phyloP scores from a whole-genome alignment of 2,797 vertebrate species.

The Distichodus sexfasciatus region DNA sequence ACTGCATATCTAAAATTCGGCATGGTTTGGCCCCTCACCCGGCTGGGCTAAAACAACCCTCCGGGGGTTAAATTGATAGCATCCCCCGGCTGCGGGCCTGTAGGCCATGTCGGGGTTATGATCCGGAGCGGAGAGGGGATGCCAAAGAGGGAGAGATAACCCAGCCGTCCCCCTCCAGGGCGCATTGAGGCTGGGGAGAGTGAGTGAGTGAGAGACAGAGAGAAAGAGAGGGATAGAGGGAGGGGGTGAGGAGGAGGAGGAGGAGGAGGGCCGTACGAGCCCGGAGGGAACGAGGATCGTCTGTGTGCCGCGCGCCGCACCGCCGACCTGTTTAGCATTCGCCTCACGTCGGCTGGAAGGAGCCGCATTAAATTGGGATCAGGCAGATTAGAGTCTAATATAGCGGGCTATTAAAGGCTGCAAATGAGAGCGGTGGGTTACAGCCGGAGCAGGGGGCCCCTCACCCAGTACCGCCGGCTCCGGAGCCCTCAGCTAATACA shows the following conservation, averaged over 20 bases:
- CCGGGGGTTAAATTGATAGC: conserved; percentile 43
- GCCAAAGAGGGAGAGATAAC: conserved; percentile 38
- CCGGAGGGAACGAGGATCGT: conserved; percentile 74
- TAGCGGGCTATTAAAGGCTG: conserved; percentile 89
- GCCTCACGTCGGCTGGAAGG: conserved; percentile 76
- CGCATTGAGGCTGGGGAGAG: conserved; percentile 35
- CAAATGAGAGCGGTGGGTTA: conserved; percentile 90
- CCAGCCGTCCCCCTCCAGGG: conserved; percentile 43
- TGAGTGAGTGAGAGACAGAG: too few relatives aligned
- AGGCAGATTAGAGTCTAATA: conserved; percentile 98
- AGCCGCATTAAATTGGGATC: conserved; percentile 98
- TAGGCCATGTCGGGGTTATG: conserved; percentile 48
- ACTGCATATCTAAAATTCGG: conserved; percentile 20
- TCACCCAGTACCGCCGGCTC: conserved; percentile 56
- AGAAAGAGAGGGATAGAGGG: too few relatives aligned
- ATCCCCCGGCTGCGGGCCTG: conserved; percentile 42
- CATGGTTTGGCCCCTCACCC: conserved; percentile 12
- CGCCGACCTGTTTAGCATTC: conserved; percentile 78
- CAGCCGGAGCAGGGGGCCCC: conserved; percentile 65
- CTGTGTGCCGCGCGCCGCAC: conserved; percentile 65
- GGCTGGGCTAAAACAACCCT: conserved; percentile 32
- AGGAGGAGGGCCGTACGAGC: conserved; percentile 81
- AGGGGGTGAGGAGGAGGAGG: conserved; percentile 48
- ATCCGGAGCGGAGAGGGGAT: conserved; percentile 44
- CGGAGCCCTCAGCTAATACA: conserved; percentile 45